Percentiles rank a stretch among this genome's conserved stretches.
These are phyloP conservation scores for Pseudolycoriella hygida DNA, from an alignment of 2,888 invertebrate genomes.

Conservation along the genomic window DNA sequence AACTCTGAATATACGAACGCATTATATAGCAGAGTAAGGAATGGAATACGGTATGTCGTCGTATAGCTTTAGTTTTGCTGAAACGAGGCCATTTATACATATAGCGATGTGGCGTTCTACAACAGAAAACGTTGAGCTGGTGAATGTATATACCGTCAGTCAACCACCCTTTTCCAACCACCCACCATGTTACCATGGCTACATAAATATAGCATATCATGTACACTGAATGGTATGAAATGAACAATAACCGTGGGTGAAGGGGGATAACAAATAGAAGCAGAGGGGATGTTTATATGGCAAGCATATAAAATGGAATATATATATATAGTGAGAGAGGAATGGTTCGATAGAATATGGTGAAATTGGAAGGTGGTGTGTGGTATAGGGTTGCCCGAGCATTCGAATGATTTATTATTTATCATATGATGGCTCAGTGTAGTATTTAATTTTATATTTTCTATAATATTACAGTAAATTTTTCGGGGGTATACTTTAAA, in stretches of 20 bases:
- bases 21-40: too few species aligned
- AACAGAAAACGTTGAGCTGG: background rate
- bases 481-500: too few species aligned
- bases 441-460: slow-evolving; percentile 2
- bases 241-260: background rate
- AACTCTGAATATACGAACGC: too few species aligned
- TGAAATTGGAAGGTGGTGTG: background rate
- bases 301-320: background rate
- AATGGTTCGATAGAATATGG: background rate
- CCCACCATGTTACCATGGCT: slow-evolving; percentile 1
- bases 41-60: too few species aligned
- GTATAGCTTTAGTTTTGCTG: background rate
- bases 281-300: background rate
- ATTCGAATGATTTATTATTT: slow-evolving; percentile 5
- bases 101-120: background rate
- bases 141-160: background rate
- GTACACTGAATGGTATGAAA: background rate
- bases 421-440: slow-evolving; percentile 2
- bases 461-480: background rate
- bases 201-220: slow-evolving; percentile 1
- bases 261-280: slow-evolving; percentile 3
- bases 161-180: slow-evolving; percentile 1
- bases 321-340: background rate
- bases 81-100: slow-evolving; percentile 3
- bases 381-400: slow-evolving; percentile 4